Evolutionary conservation across 2,888 invertebrate species (phyloP).

Genomic region (Acleris laterana): DNA sequence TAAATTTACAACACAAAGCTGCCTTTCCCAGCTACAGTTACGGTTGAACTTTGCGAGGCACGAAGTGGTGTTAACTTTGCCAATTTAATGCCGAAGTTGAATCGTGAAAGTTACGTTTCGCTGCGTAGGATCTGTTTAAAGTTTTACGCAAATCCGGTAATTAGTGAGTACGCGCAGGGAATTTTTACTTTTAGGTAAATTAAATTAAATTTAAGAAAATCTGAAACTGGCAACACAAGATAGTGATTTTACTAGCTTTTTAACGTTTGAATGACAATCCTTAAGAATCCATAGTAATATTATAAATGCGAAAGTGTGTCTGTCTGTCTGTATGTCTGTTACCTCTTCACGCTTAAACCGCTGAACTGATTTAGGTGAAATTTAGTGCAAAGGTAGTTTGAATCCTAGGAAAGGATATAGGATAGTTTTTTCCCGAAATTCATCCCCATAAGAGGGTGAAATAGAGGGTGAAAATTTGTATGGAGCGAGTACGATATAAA

Average conservation of each 20-base stretch:
- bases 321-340: too few relatives aligned
- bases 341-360: too few relatives aligned
- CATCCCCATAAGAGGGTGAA: too few relatives aligned
- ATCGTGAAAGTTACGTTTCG: constrained; percentile 75
- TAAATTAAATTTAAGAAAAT: constrained; percentile 40
- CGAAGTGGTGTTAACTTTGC: constrained; percentile 46
- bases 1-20: constrained; percentile 40
- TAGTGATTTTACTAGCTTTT: too few relatives aligned
- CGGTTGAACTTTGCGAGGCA: constrained; percentile 48
- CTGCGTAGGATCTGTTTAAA: constrained; percentile 73
- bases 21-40: constrained; percentile 48
- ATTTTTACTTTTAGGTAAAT: constrained; percentile 47
- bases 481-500: too few relatives aligned
- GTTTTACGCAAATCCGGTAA: constrained; percentile 74
- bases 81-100: constrained; percentile 77
- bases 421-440: too few relatives aligned
- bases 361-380: too few relatives aligned
- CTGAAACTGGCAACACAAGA: background rate
- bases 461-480: too few relatives aligned
- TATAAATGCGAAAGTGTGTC: too few relatives aligned
- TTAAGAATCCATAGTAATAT: too few relatives aligned
- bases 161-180: constrained; percentile 60
- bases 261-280: background rate
- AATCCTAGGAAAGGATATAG: too few relatives aligned
- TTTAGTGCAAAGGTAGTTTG: too few relatives aligned